Percentiles rank a stretch among this genome's conserved stretches.
Evolutionary conservation across 2,797 vertebrate genomes (phyloP).

Genomic region (Amblyopsis hoosieri): DNA sequence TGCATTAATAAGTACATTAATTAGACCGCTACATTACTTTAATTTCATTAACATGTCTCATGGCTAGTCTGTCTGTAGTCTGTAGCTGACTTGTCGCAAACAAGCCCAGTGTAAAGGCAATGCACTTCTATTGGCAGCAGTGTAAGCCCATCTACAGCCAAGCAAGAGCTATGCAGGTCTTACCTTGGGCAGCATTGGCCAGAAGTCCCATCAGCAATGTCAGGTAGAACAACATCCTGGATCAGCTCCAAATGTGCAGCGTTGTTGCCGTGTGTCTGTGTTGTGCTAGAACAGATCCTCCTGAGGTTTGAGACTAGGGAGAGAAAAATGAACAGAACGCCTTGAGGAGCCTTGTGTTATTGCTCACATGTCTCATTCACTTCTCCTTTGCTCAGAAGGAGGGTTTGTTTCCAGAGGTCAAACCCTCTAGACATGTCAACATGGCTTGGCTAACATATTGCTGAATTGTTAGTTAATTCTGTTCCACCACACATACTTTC

Average conservation of each 20-base stretch:
- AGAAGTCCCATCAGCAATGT: conserved; percentile 62
- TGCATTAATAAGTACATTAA: background rate
- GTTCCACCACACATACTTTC: background rate
- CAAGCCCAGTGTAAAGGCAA: background rate
- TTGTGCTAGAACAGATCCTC: conserved; percentile 11
- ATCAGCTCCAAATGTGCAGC: conserved; percentile 49
- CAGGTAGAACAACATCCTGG: conserved; percentile 64
- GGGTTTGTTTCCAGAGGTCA: background rate
- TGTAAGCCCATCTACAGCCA: background rate
- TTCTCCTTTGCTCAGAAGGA: conserved; percentile 48
- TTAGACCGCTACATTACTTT: background rate
- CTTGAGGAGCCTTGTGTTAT: conserved; percentile 20
- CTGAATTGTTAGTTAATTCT: too few species aligned
- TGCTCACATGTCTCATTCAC: conserved; percentile 13
- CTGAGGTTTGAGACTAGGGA: conserved; percentile 20
- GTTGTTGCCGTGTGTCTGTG: conserved; percentile 10
- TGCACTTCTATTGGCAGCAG: background rate
- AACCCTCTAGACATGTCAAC: background rate
- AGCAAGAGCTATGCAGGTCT: conserved; percentile 1
- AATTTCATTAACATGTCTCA: background rate
- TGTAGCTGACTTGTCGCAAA: background rate
- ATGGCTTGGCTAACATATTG: background rate
- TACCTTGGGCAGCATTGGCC: conserved; percentile 62
- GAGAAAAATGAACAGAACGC: conserved; percentile 29
- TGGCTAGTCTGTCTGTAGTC: too few species aligned